A percentile compares a stretch with the other conserved stretches of the same genome.
Conservation (phyloP, 2,797 vertebrate genomes). For the Platyrinchus mystaceus region DNA sequence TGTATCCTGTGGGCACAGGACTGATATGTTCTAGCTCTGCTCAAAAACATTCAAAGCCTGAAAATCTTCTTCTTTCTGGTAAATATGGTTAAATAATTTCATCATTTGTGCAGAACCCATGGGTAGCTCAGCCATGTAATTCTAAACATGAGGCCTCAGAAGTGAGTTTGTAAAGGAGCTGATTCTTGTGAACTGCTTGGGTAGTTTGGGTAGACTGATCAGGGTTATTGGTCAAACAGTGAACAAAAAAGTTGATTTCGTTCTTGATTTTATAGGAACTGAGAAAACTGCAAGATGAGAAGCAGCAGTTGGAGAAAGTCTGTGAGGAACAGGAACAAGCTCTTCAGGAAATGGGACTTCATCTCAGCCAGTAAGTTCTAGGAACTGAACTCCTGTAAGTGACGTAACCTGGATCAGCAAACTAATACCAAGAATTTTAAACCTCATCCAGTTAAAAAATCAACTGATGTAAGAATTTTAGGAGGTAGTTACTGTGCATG, state of each 20-base stretch:
- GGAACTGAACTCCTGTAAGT: neutral
- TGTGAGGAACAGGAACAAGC: slow-evolving; percentile 94
- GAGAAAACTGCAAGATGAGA: slow-evolving; percentile 87
- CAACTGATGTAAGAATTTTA: neutral
- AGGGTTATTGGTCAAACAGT: neutral
- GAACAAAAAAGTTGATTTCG: neutral
- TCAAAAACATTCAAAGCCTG: neutral
- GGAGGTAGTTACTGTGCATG: neutral
- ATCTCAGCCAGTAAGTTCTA: slow-evolving; percentile 94
- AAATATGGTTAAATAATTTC: neutral
- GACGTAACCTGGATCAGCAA: neutral
- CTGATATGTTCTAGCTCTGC: neutral
- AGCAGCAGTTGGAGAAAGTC: slow-evolving; percentile 87
- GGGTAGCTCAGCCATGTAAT: neutral
- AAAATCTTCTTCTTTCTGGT: neutral
- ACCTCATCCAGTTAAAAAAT: neutral
- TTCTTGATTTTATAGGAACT: slow-evolving; percentile 81
- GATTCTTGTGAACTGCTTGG: neutral
- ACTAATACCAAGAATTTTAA: neutral
- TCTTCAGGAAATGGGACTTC: slow-evolving; percentile 96
- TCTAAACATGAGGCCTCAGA: neutral
- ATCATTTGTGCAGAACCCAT: neutral
- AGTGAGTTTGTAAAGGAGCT: neutral
- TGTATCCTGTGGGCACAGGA: neutral
- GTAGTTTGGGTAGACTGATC: neutral